Conservation (phyloP, 2,113 vertebrate genomes). For the Lipophrys pholis region DNA sequence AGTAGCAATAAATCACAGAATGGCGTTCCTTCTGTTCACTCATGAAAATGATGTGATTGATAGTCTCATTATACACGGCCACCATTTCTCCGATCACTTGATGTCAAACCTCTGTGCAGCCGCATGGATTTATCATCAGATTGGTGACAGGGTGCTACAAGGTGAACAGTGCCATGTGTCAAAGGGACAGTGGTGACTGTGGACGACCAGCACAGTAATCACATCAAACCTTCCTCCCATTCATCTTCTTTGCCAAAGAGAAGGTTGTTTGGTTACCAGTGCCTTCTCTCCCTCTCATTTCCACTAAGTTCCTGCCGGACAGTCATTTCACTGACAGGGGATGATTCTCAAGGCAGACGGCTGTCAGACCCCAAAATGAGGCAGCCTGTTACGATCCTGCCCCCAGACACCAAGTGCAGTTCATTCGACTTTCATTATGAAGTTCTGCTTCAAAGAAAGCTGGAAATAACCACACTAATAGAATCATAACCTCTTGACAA, state of each 20-base stretch:
- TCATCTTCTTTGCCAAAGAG: slow-evolving; percentile 33
- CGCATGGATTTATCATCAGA: slow-evolving; percentile 39
- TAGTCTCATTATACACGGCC: slow-evolving; percentile 54
- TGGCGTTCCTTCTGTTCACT: not conserved
- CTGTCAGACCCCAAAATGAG: slow-evolving; percentile 18
- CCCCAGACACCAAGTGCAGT: slow-evolving; percentile 27
- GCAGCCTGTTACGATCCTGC: slow-evolving; percentile 1
- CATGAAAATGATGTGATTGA: slow-evolving; percentile 50
- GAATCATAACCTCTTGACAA: not conserved
- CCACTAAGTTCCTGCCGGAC: not conserved
- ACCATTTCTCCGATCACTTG: slow-evolving; percentile 27
- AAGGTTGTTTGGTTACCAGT: slow-evolving; percentile 1
- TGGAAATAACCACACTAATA: not conserved
- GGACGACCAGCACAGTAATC: slow-evolving; percentile 40
- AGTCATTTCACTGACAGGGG: slow-evolving; percentile 15
- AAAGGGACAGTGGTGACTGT: slow-evolving; percentile 9
- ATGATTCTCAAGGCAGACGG: slow-evolving; percentile 1
- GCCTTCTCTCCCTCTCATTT: not conserved
- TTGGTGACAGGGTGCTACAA: slow-evolving; percentile 39
- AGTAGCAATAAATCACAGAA: slow-evolving; percentile 36
- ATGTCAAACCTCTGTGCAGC: slow-evolving; percentile 28
- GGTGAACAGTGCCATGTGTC: slow-evolving; percentile 36
- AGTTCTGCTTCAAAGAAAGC: slow-evolving; percentile 7
- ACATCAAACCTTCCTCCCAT: slow-evolving; percentile 36
- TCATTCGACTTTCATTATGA: slow-evolving; percentile 29